Evolutionary conservation across 2,113 vertebrate species (phyloP).

Genomic region (Chiloscyllium plagiosum): DNA sequence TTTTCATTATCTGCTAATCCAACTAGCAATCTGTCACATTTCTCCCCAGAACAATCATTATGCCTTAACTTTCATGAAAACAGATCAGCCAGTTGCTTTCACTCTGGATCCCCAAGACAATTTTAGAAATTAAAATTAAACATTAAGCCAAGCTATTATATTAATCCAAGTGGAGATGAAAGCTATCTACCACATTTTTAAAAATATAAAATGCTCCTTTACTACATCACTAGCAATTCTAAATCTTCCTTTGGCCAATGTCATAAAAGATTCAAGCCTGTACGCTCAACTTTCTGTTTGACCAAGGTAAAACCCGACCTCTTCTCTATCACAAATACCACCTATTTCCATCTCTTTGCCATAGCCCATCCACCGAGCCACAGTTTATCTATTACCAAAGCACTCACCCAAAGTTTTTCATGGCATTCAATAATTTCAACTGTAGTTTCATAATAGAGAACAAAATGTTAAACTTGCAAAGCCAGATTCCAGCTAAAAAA

Average conservation of each 20-base stretch:
- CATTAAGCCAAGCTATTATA: not conserved
- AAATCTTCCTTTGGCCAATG: not conserved
- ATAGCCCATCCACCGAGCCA: not conserved
- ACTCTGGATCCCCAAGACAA: no score
- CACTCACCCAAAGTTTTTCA: not conserved
- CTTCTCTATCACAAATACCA: not conserved
- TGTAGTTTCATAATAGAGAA: not conserved
- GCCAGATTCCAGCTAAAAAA: not conserved
- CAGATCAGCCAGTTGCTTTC: no score
- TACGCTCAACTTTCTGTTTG: not conserved
- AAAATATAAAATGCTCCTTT: no score
- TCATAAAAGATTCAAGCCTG: not conserved
- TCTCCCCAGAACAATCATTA: no score
- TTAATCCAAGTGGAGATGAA: not conserved
- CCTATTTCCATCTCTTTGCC: not conserved
- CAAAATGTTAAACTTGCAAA: not conserved
- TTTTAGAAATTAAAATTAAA: not conserved
- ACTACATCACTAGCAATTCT: not conserved
- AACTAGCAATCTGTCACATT: no score
- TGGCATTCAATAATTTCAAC: not conserved
- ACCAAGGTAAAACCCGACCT: not conserved
- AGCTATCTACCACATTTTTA: no score
- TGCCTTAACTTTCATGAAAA: no score
- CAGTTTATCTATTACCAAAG: not conserved
- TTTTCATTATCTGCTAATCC: no score